Percentiles rank a stretch among this genome's conserved stretches.
Evolutionary conservation across 2,113 vertebrate genomes (phyloP).

Genomic region (Hydropotes inermis): DNA sequence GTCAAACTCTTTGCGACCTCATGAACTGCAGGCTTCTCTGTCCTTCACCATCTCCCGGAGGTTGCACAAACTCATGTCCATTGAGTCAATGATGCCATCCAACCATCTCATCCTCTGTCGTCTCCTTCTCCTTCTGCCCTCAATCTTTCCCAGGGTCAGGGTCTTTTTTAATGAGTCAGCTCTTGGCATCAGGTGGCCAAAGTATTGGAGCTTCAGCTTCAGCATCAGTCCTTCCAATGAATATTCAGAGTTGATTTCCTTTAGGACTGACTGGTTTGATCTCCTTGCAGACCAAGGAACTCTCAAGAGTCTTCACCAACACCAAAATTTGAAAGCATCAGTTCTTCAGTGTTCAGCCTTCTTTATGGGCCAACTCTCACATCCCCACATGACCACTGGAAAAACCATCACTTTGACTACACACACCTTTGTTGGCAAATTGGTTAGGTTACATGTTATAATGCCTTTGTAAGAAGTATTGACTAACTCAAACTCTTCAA

Average conservation of each 20-base stretch:
- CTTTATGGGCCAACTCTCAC: not conserved
- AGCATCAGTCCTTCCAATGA: not conserved
- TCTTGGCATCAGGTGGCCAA: not conserved
- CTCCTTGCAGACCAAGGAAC: not conserved
- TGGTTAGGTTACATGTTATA: not conserved
- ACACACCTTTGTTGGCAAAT: not conserved
- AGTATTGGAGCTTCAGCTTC: not conserved
- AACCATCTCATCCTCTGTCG: not conserved
- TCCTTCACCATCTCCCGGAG: not conserved
- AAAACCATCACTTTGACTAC: not conserved
- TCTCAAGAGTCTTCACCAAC: not conserved
- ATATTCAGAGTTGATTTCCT: not conserved
- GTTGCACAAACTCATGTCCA: not conserved
- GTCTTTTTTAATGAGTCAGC: not conserved
- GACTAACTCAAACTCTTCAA: not conserved
- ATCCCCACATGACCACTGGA: not conserved
- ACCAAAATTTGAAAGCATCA: not conserved
- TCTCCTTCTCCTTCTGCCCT: not conserved
- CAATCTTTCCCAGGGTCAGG: not conserved
- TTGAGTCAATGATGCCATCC: not conserved
- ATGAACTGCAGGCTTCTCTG: not conserved
- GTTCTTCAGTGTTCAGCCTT: not conserved
- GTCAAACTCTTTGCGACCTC: not conserved
- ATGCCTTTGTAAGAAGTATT: not conserved
- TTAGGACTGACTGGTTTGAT: not conserved